Base-by-base conservation (phyloP, 2,888 invertebrate genomes). In the Taenaris catops region DNA sequence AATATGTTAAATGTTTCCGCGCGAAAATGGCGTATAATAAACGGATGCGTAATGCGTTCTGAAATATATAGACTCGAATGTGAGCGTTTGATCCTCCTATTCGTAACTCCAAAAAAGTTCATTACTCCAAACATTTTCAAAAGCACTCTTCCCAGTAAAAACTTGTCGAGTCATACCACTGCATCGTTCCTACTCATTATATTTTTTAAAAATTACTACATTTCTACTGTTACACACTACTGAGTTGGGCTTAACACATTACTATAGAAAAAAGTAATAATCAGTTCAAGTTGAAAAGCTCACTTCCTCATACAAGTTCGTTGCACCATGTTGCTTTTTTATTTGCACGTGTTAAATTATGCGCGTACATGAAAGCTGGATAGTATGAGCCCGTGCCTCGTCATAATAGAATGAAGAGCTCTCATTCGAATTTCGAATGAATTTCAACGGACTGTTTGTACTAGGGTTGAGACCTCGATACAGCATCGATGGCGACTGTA, bases 361-460 rank as follows among this genome's bases (percentile, higher is more conserved):
- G 46, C 46, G 46, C 43, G 42, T 47, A 44, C 46, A 46, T 43
- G 53, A 52, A 58, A 56, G 49, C 51, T 53, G 58, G 60, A 55
- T 62, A 62, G 60, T 52, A 55, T 55, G 54, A 51, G 58, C 51
- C 48, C 57, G 53, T 55, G 58, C 49, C 39, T 45, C 46, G 54
- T 49, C 52, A 53, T 58, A 57, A 56, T 53, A 44, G 49, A 51
- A 47, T 51, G 47, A 48, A 50, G 53, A 39, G 51, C 48, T 44
- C 44, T 50, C 55, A 53, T 58, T 57, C 52, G 50, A 58, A 59
- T 51, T 54, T 58, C 43, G 53, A 57, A 53, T 49, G 44, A 42
- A 44, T 44, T 44, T 32, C 16, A 18, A 25, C 11, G 17, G 11
- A 17, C n/a, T 16, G 17, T 10, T 12, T 10, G 8, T 1, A n/a